Evolutionary conservation across 1,140 invertebrate genomes (phyloP), one percentile per base, ranked within the genome.

Genomic region (Brachionus plicatilis): DNA sequence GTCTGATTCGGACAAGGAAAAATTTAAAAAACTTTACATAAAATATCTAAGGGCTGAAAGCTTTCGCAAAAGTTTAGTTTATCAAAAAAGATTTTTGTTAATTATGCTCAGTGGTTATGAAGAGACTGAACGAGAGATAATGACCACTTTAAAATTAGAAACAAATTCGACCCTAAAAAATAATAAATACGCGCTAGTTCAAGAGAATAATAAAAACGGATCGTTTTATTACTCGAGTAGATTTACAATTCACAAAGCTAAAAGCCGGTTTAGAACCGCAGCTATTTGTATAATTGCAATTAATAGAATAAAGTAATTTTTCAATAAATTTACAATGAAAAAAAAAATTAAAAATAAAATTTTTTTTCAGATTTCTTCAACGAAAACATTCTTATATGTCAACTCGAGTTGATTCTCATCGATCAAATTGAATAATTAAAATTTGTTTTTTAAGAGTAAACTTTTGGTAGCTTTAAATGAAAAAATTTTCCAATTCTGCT

Each of bases 71-170:
- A 93, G 94, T 8, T 88, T 96, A 45, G 91, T 93, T 53, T 95
- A 93, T 91, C 95, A 96, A 88, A 96, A 96, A 88, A 91, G 92
- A 11, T 96, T 95, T 87, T 89, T 96, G 11, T 89, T 94, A 37
- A 90, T 93, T 6, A 90, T 93, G 7, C 87, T 95, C 6, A 91
- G 92, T 11, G 92, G 93, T 0, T 94, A 94, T 90, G 91, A 92
- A 85, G 89, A 90, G 47, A 87, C 88, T 27, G 89, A 91, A 84
- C 86, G 88, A 45, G 87, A 86, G 9, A 90, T 88, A 0, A 86
- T 90, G 75, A 86, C 85, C 24, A 80, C 79, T 43, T 68, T 82
- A 43, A 60, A 68, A 82, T 20, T 82, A 33, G 65, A 60, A 14
- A 27, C 79, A 11, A 82, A 45, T 53, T 27, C 76, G 6, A 41